These are phyloP conservation scores for Drosophila dives DNA, from an alignment of 2,888 invertebrate species.

Conservation along the genomic window DNA sequence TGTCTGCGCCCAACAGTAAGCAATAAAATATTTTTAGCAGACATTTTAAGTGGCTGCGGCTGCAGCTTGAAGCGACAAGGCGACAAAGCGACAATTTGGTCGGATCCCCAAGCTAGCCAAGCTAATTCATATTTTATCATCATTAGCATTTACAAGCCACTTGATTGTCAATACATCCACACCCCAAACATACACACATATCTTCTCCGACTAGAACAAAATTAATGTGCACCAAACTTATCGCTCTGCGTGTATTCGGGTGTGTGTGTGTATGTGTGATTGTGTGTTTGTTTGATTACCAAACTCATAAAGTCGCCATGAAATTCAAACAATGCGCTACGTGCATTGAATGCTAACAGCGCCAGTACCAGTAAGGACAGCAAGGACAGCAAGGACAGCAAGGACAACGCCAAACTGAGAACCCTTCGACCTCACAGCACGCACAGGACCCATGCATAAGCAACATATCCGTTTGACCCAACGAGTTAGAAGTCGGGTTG, in stretches of 20 bases:
- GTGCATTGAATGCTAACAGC: conserved; percentile 69
- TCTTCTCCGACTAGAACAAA: conserved; percentile 38
- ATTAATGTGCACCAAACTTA: conserved; percentile 56
- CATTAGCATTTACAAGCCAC: conserved; percentile 70
- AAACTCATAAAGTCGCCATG: conserved; percentile 82
- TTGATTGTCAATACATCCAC: conserved; percentile 63
- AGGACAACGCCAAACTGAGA: conserved; percentile 31
- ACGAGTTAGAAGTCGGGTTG: conserved; percentile 56
- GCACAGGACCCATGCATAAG: conserved; percentile 62
- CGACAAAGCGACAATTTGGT: conserved; percentile 14
- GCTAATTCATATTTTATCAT: conserved; percentile 51
- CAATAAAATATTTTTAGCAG: conserved; percentile 64
- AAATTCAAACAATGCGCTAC: conserved; percentile 81
- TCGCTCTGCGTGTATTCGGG: conserved; percentile 7
- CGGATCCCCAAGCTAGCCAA: conserved; percentile 52
- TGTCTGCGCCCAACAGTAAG: conserved; percentile 62
- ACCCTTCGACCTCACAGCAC: conserved; percentile 19
- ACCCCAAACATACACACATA: conserved; percentile 6
- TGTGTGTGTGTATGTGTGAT: conserved; percentile 23
- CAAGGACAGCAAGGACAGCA: conserved; percentile 31
- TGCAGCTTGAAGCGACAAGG: conserved; percentile 28
- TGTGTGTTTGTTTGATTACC: conserved; percentile 71
- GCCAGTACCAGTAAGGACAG: conserved; percentile 5
- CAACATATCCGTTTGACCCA: conserved; percentile 74
- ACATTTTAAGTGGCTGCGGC: conserved; percentile 55